Evolutionary conservation across 1,140 invertebrate species (phyloP).

Genomic region (Hetaerina americana): DNA sequence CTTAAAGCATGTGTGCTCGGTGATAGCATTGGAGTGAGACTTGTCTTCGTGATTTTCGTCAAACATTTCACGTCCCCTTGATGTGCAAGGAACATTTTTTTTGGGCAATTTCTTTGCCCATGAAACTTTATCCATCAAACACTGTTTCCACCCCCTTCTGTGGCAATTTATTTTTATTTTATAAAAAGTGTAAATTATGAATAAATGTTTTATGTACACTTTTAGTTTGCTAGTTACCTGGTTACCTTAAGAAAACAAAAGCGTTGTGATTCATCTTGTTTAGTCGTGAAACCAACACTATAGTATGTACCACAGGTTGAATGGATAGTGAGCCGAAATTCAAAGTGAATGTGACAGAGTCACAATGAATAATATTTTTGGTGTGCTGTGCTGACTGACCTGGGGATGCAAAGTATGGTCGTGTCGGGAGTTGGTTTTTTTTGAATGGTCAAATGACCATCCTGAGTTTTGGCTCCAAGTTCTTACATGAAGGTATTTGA

Average conservation of each 20-base stretch:
- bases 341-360: too few species aligned
- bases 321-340: too few species aligned
- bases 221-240: too few species aligned
- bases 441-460: too few species aligned
- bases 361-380: too few species aligned
- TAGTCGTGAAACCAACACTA: background rate
- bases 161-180: background rate
- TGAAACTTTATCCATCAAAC: background rate
- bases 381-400: too few species aligned
- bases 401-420: too few species aligned
- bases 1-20: background rate
- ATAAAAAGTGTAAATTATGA: background rate
- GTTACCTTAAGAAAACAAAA: too few species aligned
- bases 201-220: background rate
- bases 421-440: too few species aligned
- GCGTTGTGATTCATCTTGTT: too few species aligned
- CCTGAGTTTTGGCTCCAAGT: too few species aligned
- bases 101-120: background rate
- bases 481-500: too few species aligned
- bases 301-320: background rate
- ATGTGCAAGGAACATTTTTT: background rate
- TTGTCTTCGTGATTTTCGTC: background rate
- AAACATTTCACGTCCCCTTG: background rate
- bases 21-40: background rate
- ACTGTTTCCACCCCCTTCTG: background rate